These are phyloP conservation scores for Ciconia nigra DNA, from an alignment of 2,797 vertebrate genomes.

Conservation along the genomic window DNA sequence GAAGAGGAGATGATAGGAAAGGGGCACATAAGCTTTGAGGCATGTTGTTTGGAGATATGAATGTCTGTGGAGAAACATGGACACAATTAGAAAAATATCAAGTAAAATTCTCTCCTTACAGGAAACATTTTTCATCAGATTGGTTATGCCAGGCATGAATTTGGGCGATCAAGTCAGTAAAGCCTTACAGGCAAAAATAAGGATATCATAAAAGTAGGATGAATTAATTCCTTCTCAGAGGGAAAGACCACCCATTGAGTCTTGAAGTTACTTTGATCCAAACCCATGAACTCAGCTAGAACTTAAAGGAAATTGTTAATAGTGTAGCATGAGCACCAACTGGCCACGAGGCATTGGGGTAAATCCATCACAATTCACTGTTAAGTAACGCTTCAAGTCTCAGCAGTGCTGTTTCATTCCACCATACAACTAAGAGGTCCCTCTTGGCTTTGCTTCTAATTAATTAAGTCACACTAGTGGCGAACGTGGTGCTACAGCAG, in stretches of 20 bases:
- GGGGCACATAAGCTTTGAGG: not conserved
- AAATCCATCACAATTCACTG: not conserved
- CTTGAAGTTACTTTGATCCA: not conserved
- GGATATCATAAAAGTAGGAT: not conserved
- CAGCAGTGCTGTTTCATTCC: slow-evolving; percentile 26
- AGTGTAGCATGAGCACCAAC: not conserved
- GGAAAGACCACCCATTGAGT: not conserved
- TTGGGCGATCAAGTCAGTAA: not conserved
- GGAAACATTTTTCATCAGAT: not conserved
- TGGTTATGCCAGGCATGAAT: not conserved
- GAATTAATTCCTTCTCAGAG: not conserved
- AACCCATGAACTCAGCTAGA: not conserved
- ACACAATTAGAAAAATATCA: not conserved
- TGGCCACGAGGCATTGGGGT: not conserved
- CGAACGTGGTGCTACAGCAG: not conserved
- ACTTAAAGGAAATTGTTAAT: not conserved
- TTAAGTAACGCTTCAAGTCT: not conserved
- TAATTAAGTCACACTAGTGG: slow-evolving; percentile 14
- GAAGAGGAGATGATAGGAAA: not conserved
- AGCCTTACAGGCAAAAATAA: not conserved
- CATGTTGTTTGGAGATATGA: not conserved
- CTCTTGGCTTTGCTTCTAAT: slow-evolving; percentile 37
- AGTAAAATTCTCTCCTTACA: not conserved
- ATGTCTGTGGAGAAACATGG: not conserved
- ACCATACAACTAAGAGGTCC: not conserved